Percentiles rank a stretch among this genome's conserved stretches.
phyloP scores from a whole-genome alignment of 1,140 invertebrate species.

The Cydia pomonella region DNA sequence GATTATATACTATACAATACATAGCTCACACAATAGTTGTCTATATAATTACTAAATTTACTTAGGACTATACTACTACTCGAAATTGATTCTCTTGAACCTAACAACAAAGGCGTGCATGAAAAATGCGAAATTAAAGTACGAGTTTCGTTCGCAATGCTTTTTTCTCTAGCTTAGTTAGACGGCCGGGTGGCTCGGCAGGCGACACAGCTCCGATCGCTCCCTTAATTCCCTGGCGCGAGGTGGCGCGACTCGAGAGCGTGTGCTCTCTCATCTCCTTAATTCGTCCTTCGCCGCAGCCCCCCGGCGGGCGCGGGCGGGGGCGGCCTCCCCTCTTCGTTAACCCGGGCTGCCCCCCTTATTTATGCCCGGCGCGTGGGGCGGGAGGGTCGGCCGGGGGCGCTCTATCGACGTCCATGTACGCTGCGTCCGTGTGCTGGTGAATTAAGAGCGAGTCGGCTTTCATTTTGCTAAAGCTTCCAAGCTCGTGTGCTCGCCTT shows the following conservation, averaged over 20 bases:
- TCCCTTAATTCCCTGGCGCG: slow-evolving; percentile 66
- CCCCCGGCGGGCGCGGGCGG: slow-evolving; percentile 58
- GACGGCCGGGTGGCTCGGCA: slow-evolving; percentile 30
- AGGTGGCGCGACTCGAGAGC: slow-evolving; percentile 75
- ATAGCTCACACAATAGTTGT: neutral
- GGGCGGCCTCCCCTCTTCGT: slow-evolving; percentile 73
- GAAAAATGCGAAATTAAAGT: slow-evolving; percentile 17
- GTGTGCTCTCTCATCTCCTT: slow-evolving; percentile 80
- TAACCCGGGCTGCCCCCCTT: slow-evolving; percentile 75
- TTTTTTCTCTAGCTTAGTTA: slow-evolving; percentile 28
- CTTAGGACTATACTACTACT: neutral
- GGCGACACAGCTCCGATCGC: slow-evolving; percentile 36
- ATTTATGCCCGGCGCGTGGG: slow-evolving; percentile 70
- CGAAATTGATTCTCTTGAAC: neutral
- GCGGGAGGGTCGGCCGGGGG: slow-evolving; percentile 54
- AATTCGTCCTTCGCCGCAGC: slow-evolving; percentile 80
- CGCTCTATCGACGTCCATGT: slow-evolving; percentile 67
- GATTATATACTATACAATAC: neutral
- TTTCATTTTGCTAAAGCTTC: slow-evolving; percentile 80
- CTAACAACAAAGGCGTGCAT: slow-evolving; percentile 2
- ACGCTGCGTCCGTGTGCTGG: slow-evolving; percentile 66
- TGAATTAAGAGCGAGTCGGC: slow-evolving; percentile 80
- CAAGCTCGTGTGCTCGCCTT: slow-evolving; percentile 77
- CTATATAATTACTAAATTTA: neutral
- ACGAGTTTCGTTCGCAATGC: slow-evolving; percentile 1